Conservation (phyloP, 2,113 vertebrate species). For the Leucosticte australis region DNA sequence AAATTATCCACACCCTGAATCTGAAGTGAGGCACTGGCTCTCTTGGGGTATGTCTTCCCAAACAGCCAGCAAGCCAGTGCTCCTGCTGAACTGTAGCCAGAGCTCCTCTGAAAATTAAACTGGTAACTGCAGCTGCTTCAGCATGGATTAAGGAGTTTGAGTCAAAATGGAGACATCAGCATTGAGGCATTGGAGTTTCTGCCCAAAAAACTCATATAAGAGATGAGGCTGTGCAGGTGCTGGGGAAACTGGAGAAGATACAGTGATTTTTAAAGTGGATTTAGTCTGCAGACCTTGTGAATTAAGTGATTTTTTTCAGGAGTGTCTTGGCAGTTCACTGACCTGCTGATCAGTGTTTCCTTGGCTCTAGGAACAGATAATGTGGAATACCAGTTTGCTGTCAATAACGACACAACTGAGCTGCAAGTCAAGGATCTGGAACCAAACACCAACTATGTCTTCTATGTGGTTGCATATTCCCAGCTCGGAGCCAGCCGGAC, state of each 20-base stretch:
- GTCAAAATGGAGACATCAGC: neutral
- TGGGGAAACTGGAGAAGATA: neutral
- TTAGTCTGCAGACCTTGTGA: neutral
- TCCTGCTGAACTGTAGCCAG: neutral
- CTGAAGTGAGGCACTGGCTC: neutral
- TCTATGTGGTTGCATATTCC: constrained; percentile 95
- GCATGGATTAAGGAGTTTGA: neutral
- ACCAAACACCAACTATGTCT: constrained; percentile 90
- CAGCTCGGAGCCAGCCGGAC: constrained; percentile 91
- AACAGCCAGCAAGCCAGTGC: neutral
- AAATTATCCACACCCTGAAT: neutral
- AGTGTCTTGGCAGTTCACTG: neutral
- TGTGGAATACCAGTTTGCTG: constrained; percentile 94
- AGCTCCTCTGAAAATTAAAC: neutral
- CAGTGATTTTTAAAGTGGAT: neutral
- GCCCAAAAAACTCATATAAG: neutral
- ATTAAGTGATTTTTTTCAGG: neutral
- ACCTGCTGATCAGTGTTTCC: constrained; percentile 30
- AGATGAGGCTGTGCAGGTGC: neutral
- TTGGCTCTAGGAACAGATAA: constrained; percentile 80
- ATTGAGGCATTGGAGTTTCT: neutral
- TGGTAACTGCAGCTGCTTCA: neutral
- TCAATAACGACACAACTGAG: constrained; percentile 97
- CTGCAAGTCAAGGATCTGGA: constrained; percentile 91
- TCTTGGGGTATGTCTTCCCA: neutral